Conservation (phyloP, 2,888 invertebrate species). For the Parochlus steinenii region DNA sequence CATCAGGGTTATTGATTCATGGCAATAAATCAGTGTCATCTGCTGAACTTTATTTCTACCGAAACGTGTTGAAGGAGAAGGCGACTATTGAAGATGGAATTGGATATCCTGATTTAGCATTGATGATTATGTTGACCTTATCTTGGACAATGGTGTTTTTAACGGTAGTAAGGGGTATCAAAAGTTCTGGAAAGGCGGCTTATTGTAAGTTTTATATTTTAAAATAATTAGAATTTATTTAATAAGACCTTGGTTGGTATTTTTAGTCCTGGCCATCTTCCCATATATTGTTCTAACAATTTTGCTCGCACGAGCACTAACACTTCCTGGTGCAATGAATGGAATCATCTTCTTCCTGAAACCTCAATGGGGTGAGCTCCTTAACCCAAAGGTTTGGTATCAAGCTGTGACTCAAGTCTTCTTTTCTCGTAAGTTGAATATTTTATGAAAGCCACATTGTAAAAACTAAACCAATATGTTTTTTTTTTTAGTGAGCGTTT, state of each 20-base stretch:
- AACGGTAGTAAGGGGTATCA: constrained; percentile 37
- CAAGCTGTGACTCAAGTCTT: constrained; percentile 47
- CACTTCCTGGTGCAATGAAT: constrained; percentile 39
- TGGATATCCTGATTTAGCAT: constrained; percentile 36
- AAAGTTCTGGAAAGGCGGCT: constrained; percentile 48
- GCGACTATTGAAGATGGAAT: constrained; percentile 35
- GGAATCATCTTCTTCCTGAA: constrained; percentile 47
- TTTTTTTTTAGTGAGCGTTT: constrained; percentile 44
- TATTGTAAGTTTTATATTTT: too few relatives aligned
- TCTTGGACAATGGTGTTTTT: constrained; percentile 35
- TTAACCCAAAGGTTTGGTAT: constrained; percentile 44
- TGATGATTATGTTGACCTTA: constrained; percentile 31
- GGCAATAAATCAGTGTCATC: constrained; percentile 21
- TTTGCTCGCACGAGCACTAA: constrained; percentile 42
- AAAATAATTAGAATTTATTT: too few relatives aligned
- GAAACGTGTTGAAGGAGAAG: constrained; percentile 34
- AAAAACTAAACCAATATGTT: constrained; percentile 16
- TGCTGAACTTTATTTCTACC: constrained; percentile 32
- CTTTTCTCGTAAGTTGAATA: constrained; percentile 32
- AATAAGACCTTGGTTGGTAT: too few relatives aligned
- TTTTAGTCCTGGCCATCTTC: constrained; percentile 54
- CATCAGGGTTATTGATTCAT: too few relatives aligned
- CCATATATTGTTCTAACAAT: constrained; percentile 48
- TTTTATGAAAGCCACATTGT: neutral
- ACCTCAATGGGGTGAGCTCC: constrained; percentile 45